Evolutionary conservation across 2,797 vertebrate species (phyloP), one percentile per base, ranked within the genome.

Genomic region (Catostomus latipinnis): DNA sequence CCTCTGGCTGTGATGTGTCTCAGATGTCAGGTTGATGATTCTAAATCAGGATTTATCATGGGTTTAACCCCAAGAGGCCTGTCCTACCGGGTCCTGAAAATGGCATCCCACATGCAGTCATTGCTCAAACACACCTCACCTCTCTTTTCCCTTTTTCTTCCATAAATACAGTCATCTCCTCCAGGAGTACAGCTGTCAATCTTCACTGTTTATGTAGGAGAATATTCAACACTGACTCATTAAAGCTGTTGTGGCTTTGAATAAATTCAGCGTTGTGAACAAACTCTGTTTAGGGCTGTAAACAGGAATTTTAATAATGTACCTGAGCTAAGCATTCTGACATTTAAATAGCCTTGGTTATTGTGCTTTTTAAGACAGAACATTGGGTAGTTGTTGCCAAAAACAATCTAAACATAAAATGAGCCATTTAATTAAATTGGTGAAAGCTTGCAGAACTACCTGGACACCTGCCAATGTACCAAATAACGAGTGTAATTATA

Each of bases 341-440:
- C 49, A 16, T 22, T 63, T 63, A 13, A n/a, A 63, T 3, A 43
- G 48, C 45, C 58, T 76, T 50, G 63, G 16, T 68, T 34, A 60
- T 50, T 60, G 45, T 50, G 54, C 16, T 43, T 60, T 76, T 68
- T 69, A 72, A 72, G 56, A 48, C 16, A 46, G 54, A 58, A 34
- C 8, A 68, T 48, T 58, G 16, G 16, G 11, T 14, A 13, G 7
- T 68, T 68, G 18, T 76, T 69, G 16, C 34, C 60, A 7, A 46
- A 68, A 68, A 82, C 74, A 84, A 22, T 75, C 83, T 78, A 82
- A 61, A 65, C 88, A 88, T 86, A 76, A 89, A 91, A 88, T 86
- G 86, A 92, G 86, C 83, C 88, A 83, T 91, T 85, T 85, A 82
- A 91, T 88, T 86, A 86, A 89, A 85, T 87, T 80, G 86, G 84